Conservation (phyloP, 2,888 invertebrate genomes). For the Plagodis pulveraria region DNA sequence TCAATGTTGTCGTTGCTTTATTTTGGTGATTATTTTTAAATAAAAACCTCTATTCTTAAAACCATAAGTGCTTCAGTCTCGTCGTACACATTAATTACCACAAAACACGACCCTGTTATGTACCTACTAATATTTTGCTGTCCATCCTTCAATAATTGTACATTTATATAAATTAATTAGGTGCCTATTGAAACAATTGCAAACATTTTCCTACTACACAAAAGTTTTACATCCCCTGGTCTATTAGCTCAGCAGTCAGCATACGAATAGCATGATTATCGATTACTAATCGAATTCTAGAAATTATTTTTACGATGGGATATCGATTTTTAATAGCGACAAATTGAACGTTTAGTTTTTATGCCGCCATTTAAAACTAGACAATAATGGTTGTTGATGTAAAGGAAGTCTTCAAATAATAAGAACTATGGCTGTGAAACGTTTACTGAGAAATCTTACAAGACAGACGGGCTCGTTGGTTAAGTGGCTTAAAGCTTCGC, state of each 20-base stretch:
- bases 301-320: constrained; percentile 53
- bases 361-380: constrained; percentile 8
- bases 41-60: too few species aligned
- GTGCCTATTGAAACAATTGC: too few species aligned
- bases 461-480: background rate
- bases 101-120: too few species aligned
- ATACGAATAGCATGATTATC: constrained; percentile 35
- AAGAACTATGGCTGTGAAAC: constrained; percentile 7
- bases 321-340: constrained; percentile 47
- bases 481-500: too few species aligned
- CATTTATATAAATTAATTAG: too few species aligned
- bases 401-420: constrained; percentile 11
- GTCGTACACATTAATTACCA: too few species aligned
- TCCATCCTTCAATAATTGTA: too few species aligned
- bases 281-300: constrained; percentile 50
- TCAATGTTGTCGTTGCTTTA: too few species aligned
- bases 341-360: constrained; percentile 42
- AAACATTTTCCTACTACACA: background rate
- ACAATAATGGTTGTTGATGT: constrained; percentile 11
- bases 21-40: too few species aligned
- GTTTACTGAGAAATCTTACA: constrained; percentile 4
- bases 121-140: too few species aligned
- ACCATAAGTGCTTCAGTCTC: too few species aligned
- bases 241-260: constrained; percentile 12
- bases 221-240: constrained; percentile 34